phyloP scores from a whole-genome alignment of 2,797 vertebrate species.

The Pipistrellus pygmaeus region DNA sequence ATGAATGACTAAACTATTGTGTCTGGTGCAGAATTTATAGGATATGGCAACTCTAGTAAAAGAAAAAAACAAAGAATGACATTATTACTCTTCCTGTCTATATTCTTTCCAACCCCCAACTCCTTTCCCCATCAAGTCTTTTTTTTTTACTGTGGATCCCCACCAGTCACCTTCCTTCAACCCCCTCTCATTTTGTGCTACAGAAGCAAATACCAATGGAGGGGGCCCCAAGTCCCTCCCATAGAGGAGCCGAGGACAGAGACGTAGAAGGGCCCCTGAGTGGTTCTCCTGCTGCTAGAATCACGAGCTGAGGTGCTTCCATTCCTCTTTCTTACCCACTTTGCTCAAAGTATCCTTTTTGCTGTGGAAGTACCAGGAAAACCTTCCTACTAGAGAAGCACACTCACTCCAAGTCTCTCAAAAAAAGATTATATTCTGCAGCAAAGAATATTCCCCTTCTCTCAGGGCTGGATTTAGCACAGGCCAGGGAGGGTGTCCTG shows the following conservation, averaged over 20 bases:
- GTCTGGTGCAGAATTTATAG: not conserved
- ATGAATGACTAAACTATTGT: not conserved
- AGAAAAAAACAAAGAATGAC: not conserved
- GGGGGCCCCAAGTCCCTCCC: not conserved
- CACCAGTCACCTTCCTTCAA: not conserved
- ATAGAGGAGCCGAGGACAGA: not conserved
- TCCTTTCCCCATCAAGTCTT: not conserved
- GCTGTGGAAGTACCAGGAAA: not conserved
- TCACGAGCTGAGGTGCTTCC: not conserved
- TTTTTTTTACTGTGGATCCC: not conserved
- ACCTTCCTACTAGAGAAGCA: not conserved
- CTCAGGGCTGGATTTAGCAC: not conserved
- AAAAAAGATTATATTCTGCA: not conserved
- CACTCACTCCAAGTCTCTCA: not conserved
- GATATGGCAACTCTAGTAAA: not conserved
- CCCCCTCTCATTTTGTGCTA: not conserved
- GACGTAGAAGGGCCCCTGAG: not conserved
- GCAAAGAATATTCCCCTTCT: not conserved
- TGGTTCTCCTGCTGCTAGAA: not conserved
- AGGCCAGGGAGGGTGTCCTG: not conserved
- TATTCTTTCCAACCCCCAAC: not conserved
- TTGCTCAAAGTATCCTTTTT: constrained; percentile 4
- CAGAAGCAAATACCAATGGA: not conserved
- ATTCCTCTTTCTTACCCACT: not conserved
- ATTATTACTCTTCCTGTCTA: not conserved